Percentiles rank a stretch among this genome's conserved stretches.
These are phyloP conservation scores for Sebastes diaconus DNA, from an alignment of 2,797 vertebrate genomes.

Conservation along the genomic window DNA sequence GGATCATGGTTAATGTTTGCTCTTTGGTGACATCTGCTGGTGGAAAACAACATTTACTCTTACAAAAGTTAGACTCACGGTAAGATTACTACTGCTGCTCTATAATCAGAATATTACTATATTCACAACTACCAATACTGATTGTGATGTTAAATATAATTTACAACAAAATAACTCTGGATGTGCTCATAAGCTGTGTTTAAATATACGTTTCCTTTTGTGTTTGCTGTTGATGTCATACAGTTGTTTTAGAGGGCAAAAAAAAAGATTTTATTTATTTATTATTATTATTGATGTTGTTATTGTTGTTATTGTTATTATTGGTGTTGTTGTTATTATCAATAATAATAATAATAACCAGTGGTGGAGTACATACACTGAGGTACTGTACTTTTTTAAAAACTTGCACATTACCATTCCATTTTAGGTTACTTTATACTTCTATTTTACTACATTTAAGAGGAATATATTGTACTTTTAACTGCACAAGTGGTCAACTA, in stretches of 20 bases:
- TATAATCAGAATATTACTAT: background rate
- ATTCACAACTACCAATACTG: background rate
- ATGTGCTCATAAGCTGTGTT: background rate
- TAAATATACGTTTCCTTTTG: background rate
- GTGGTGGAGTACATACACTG: background rate
- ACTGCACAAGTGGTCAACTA: background rate
- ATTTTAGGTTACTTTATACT: background rate
- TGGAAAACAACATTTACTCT: background rate
- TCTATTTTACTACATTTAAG: background rate
- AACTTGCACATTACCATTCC: background rate
- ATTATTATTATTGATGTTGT: background rate
- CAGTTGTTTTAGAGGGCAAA: background rate
- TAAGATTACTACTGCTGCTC: background rate
- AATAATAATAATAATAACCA: background rate
- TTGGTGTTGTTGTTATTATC: too few species aligned
- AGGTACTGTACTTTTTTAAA: background rate
- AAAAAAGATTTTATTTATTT: background rate
- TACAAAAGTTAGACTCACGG: background rate
- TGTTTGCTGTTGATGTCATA: background rate
- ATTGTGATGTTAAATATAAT: background rate
- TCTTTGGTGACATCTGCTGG: conserved; percentile 69
- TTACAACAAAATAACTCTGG: background rate
- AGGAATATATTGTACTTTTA: background rate
- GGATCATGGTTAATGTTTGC: conserved; percentile 22
- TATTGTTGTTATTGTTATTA: too few species aligned